phyloP scores from a whole-genome alignment of 2,797 vertebrate genomes.

The Manis javanica region DNA sequence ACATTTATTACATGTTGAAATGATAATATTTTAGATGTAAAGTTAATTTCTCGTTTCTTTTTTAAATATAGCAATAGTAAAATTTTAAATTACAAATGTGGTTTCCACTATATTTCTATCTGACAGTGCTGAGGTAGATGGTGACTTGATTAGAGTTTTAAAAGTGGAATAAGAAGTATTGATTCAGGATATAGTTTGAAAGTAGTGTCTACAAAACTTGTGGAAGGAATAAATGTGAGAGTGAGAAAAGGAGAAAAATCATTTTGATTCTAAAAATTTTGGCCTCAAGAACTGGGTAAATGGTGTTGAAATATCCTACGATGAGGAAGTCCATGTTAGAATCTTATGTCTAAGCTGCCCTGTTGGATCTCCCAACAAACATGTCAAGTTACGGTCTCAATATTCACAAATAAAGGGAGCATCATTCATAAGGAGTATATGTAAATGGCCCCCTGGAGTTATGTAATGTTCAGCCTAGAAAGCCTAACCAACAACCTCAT shows the following conservation, averaged over 20 bases:
- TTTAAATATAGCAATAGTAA: slow-evolving; percentile 12
- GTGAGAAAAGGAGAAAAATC: slow-evolving; percentile 11
- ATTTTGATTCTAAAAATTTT: neutral
- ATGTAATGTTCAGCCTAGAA: neutral
- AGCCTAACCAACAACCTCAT: neutral
- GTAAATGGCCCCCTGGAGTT: neutral
- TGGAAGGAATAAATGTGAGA: neutral
- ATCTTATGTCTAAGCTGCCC: neutral
- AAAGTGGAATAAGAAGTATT: neutral
- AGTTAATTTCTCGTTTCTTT: slow-evolving; percentile 23
- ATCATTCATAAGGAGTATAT: neutral
- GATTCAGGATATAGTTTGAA: neutral
- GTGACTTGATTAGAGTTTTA: neutral
- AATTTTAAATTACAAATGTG: neutral
- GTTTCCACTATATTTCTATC: neutral
- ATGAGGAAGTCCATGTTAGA: neutral
- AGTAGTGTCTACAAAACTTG: neutral
- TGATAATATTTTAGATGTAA: neutral
- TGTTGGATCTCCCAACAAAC: neutral
- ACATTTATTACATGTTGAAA: neutral
- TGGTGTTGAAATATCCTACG: neutral
- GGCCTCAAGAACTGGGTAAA: neutral
- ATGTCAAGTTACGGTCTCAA: neutral
- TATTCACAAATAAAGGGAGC: neutral
- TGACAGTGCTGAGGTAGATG: neutral